Conservation (phyloP, 1,140 invertebrate genomes). For the Chlorops oryzae region DNA sequence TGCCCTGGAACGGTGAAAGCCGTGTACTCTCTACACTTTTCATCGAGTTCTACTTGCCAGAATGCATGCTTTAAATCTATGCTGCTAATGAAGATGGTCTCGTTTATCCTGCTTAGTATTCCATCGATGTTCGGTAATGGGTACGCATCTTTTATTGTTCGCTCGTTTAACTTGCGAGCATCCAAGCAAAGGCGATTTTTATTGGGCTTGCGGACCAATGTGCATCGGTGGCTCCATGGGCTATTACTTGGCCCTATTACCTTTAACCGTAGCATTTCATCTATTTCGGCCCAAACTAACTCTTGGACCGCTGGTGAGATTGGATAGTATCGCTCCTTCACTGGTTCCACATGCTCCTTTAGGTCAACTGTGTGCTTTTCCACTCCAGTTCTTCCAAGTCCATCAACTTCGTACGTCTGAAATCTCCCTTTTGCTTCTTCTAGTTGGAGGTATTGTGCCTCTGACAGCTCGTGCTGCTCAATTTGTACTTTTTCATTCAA, state of each 20-base stretch:
- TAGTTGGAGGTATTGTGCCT: not conserved
- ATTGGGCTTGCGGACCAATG: not conserved
- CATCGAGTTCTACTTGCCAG: slow-evolving; percentile 35
- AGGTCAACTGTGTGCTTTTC: not conserved
- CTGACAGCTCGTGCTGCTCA: not conserved
- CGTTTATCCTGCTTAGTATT: slow-evolving; percentile 1
- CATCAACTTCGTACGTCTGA: slow-evolving; percentile 1
- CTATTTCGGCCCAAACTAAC: slow-evolving; percentile 1
- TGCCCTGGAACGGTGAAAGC: slow-evolving; percentile 47
- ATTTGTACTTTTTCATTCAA: no score
- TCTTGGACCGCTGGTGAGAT: slow-evolving; percentile 5
- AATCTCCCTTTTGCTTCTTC: not conserved
- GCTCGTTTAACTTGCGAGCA: slow-evolving; percentile 7
- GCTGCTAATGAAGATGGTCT: slow-evolving; percentile 2
- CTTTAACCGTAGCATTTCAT: slow-evolving; percentile 12
- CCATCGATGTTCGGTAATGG: slow-evolving; percentile 9
- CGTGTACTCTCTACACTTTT: slow-evolving; percentile 38
- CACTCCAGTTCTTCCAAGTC: not conserved
- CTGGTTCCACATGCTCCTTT: not conserved
- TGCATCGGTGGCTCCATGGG: not conserved
- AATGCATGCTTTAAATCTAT: slow-evolving; percentile 35
- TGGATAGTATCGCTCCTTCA: slow-evolving; percentile 5
- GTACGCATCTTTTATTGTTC: slow-evolving; percentile 9
- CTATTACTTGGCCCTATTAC: slow-evolving; percentile 16
- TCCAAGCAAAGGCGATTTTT: slow-evolving; percentile 9